phyloP scores from a whole-genome alignment of 2,888 invertebrate genomes.

The Ecdyonurus torrentis region DNA sequence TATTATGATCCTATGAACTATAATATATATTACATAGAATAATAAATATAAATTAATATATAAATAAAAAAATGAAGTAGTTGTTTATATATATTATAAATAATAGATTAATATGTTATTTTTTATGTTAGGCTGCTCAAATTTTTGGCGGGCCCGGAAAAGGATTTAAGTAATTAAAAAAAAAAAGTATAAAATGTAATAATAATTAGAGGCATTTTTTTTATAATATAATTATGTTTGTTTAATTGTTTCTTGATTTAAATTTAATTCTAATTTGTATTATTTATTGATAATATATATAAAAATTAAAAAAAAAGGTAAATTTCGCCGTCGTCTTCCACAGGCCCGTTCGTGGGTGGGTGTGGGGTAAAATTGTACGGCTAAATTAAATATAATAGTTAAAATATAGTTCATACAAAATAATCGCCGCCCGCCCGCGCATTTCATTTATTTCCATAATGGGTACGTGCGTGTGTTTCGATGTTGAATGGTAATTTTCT shows the following conservation, averaged over 20 bases:
- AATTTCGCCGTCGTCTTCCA: not conserved
- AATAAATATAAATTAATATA: constrained; percentile 5
- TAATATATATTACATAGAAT: constrained; percentile 16
- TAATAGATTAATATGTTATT: constrained; percentile 16
- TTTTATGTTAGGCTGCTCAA: constrained; percentile 21
- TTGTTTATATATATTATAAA: constrained; percentile 16
- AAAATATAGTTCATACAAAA: no score
- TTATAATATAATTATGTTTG: not conserved
- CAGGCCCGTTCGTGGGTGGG: no score
- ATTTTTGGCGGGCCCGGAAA: constrained; percentile 13
- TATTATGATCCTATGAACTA: constrained; percentile 20
- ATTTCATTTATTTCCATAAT: not conserved
- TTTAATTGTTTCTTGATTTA: not conserved
- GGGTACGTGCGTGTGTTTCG: not conserved
- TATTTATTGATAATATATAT: constrained; percentile 3
- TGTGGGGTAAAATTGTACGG: no score
- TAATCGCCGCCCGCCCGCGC: not conserved
- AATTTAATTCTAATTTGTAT: not conserved
- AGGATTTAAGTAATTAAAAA: constrained; percentile 2
- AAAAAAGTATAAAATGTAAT: constrained; percentile 8
- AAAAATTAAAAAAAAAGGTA: constrained; percentile 6
- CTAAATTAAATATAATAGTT: no score
- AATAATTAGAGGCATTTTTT: constrained; percentile 6
- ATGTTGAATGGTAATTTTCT: not conserved
- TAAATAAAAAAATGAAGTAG: constrained; percentile 19